phyloP scores from a whole-genome alignment of 92 coral and sea anemone species.

The Porites rus region DNA sequence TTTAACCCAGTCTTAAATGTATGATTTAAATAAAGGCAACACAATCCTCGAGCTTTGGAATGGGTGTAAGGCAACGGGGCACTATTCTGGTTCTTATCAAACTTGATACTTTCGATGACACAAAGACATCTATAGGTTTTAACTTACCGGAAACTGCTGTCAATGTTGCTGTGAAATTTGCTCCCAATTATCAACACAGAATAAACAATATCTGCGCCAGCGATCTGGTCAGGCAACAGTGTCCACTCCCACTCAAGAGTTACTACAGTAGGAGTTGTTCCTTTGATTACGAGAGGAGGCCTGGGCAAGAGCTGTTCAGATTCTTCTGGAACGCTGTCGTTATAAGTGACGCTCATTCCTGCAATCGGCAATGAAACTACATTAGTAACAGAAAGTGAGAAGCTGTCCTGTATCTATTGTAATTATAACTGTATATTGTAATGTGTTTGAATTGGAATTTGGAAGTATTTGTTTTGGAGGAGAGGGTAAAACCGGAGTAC shows the following conservation, averaged over 20 bases:
- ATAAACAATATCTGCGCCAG: conserved; percentile 40
- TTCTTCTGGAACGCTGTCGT: background rate
- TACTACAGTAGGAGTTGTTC: conserved; percentile 57
- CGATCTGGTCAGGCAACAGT: conserved; percentile 33
- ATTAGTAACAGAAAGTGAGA: background rate
- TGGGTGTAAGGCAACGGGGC: background rate
- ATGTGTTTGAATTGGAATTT: too few species aligned
- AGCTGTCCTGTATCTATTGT: background rate
- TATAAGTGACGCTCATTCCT: background rate
- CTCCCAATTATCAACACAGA: conserved; percentile 70
- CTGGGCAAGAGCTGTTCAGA: conserved; percentile 33
- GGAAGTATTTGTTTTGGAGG: too few species aligned
- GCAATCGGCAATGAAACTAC: background rate
- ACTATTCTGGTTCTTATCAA: background rate
- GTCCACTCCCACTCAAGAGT: conserved; percentile 84
- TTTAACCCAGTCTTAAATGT: too few species aligned
- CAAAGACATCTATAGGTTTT: background rate
- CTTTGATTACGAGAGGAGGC: conserved; percentile 75
- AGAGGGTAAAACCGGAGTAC: too few species aligned
- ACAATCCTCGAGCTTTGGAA: background rate
- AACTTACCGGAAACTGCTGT: conserved; percentile 65
- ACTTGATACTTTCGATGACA: background rate
- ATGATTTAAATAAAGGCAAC: background rate
- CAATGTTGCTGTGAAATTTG: conserved; percentile 60
- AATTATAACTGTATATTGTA: too few species aligned